Evolutionary conservation across 2,113 vertebrate genomes (phyloP).

Genomic region (Carollia perspicillata): DNA sequence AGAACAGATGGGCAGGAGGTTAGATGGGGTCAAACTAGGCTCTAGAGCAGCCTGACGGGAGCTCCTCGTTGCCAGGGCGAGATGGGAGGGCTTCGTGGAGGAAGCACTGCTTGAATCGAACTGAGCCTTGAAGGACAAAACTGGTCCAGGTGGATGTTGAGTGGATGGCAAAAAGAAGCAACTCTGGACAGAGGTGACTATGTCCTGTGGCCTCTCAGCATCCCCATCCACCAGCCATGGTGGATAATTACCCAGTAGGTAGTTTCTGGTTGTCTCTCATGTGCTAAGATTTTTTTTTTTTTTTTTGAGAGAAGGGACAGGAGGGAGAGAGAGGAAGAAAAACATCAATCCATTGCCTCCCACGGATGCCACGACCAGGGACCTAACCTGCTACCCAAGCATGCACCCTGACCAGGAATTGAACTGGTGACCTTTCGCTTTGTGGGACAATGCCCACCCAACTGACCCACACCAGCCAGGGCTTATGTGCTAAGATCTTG

Average conservation of each 20-base stretch:
- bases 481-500: not conserved
- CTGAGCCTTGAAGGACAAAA: not conserved
- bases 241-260: no score
- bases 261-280: not conserved
- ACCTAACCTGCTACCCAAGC: no score
- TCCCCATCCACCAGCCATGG: rapidly evolving
- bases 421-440: no score
- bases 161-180: not conserved
- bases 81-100: not conserved
- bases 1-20: no score
- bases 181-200: not conserved
- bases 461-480: no score
- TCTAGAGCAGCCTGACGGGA: not conserved
- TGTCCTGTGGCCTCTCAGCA: rapidly evolving
- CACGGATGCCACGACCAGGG: no score
- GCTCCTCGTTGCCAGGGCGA: not conserved
- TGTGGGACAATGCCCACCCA: no score
- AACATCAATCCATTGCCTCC: no score
- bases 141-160: not conserved
- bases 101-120: not conserved
- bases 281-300: not conserved
- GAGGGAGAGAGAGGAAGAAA: no score
- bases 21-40: no score
- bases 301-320: no score
- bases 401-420: no score